Evolutionary conservation across 2,113 vertebrate genomes (phyloP).

Genomic region (Melanocharis versteri): DNA sequence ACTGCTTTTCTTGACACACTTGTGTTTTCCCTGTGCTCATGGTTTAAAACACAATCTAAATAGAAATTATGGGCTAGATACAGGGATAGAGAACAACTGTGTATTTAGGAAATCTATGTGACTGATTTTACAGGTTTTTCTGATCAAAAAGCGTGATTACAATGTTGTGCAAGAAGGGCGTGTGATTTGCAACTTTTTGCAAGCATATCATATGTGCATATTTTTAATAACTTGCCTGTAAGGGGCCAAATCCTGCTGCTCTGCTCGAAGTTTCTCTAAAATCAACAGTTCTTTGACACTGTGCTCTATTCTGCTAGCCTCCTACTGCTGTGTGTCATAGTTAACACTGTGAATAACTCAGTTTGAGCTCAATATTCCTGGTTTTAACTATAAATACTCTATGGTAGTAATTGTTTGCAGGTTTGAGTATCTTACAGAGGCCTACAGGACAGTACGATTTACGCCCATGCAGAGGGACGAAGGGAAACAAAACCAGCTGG

Average conservation of each 20-base stretch:
- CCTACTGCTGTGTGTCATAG: background rate
- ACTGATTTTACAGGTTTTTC: background rate
- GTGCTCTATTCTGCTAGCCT: background rate
- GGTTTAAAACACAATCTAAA: background rate
- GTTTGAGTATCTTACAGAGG: background rate
- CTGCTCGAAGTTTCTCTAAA: background rate
- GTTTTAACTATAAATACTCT: background rate
- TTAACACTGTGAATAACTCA: slow-evolving; percentile 25
- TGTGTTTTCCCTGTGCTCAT: background rate
- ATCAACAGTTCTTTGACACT: background rate
- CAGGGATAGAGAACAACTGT: background rate
- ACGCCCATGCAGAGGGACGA: background rate
- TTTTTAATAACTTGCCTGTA: background rate
- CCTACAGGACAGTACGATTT: background rate
- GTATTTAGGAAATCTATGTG: background rate
- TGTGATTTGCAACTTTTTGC: background rate
- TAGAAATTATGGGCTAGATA: background rate
- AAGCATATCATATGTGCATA: background rate
- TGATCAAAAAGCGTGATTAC: background rate
- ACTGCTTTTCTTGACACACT: background rate
- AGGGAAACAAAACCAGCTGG: background rate
- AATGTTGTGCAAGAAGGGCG: background rate
- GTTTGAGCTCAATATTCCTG: background rate
- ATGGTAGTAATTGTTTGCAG: background rate
- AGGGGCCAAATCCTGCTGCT: background rate